Conservation (phyloP, 92 coral and sea anemone genomes). For the Phymanthus crucifer region DNA sequence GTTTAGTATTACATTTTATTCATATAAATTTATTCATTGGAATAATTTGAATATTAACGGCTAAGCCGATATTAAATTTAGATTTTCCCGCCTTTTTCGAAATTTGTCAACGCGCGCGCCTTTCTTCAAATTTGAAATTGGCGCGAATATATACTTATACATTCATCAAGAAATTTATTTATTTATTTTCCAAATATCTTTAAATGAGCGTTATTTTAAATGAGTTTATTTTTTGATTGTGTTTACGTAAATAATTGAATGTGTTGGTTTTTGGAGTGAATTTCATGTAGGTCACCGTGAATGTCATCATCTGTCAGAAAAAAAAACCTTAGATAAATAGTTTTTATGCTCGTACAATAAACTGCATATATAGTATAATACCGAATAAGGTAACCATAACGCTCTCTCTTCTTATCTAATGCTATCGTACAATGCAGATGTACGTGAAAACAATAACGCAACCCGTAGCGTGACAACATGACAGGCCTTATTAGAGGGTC, state of each 20-base stretch:
- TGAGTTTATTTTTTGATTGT: neutral
- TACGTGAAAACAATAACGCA: neutral
- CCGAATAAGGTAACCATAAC: neutral
- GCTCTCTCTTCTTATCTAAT: neutral
- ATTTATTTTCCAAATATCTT: neutral
- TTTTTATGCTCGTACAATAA: neutral
- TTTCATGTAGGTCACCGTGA: no score
- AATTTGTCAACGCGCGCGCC: neutral
- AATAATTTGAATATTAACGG: neutral
- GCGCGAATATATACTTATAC: neutral
- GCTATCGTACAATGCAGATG: neutral
- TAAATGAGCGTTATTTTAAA: neutral
- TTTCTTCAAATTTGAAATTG: neutral
- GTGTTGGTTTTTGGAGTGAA: no score
- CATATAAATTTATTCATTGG: neutral
- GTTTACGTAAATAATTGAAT: neutral
- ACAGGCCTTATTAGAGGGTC: no score
- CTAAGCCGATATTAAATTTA: neutral
- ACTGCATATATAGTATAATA: neutral
- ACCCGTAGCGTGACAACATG: neutral
- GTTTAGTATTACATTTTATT: no score
- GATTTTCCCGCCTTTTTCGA: constrained; percentile 35
- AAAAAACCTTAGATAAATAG: neutral
- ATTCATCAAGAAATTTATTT: neutral
- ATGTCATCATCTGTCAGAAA: no score